Conservation (phyloP, 2,113 vertebrate species). For the Onychostoma macrolepis region DNA sequence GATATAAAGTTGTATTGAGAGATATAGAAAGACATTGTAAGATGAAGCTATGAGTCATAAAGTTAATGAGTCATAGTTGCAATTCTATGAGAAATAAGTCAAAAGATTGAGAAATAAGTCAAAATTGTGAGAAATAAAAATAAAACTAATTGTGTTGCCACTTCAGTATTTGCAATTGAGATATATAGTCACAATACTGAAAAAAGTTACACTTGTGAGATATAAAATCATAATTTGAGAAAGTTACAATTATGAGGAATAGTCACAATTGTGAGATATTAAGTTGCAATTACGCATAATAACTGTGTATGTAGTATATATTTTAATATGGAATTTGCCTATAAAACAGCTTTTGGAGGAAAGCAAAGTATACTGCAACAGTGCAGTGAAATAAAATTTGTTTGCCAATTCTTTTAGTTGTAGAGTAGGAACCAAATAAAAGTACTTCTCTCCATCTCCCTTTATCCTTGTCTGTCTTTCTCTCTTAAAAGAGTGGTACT, state of each 20-base stretch:
- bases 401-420: slow-evolving; percentile 51
- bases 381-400: not conserved
- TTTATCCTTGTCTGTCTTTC: slow-evolving; percentile 39
- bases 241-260: not conserved
- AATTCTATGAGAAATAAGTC: not conserved
- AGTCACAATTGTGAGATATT: not conserved
- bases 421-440: slow-evolving; percentile 24
- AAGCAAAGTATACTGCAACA: not conserved
- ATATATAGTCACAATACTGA: not conserved
- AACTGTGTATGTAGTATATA: not conserved
- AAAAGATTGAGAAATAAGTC: too few species aligned
- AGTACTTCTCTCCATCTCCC: slow-evolving; percentile 20
- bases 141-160: not conserved
- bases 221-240: not conserved
- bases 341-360: not conserved
- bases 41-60: not conserved
- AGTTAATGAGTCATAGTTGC: not conserved
- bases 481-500: slow-evolving; percentile 63
- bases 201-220: not conserved
- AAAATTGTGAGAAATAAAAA: not conserved
- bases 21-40: too few species aligned
- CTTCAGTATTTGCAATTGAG: not conserved
- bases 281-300: not conserved
- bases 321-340: not conserved
- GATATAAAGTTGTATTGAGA: too few species aligned